These are phyloP conservation scores for Andrena bicolor DNA, from an alignment of 2,888 invertebrate species.

Conservation along the genomic window DNA sequence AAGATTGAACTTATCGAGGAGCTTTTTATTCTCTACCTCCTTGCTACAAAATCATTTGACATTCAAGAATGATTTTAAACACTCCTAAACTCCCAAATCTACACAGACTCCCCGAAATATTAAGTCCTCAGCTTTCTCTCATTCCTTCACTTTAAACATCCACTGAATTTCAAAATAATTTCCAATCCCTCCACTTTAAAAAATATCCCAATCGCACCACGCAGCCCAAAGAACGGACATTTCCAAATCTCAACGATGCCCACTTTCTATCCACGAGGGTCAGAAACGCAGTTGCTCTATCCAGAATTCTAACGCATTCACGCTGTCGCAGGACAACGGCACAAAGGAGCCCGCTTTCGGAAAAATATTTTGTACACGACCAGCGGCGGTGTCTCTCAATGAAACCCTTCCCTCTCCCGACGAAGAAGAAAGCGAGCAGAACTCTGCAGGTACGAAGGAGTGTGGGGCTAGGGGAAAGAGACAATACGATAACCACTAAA, in stretches of 20 bases:
- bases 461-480: conserved; percentile 26
- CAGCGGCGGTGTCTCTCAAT: conserved; percentile 52
- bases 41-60: no score
- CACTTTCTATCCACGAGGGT: conserved; percentile 1
- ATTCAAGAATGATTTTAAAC: no score
- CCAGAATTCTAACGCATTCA: conserved; percentile 14
- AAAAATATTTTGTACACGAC: conserved; percentile 44
- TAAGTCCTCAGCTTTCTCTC: no score
- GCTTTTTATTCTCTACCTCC: no score
- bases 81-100: no score
- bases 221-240: neutral
- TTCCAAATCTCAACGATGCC: neutral
- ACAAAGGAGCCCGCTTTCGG: conserved; percentile 44
- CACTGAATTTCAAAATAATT: no score
- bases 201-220: neutral
- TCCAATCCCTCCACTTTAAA: no score
- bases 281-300: neutral
- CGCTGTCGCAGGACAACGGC: neutral
- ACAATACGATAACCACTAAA: conserved; percentile 68
- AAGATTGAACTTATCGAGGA: no score
- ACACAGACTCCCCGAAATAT: no score
- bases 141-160: no score
- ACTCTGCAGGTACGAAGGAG: conserved; percentile 25
- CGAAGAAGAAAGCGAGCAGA: conserved; percentile 26
- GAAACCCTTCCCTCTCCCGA: conserved; percentile 48